These are phyloP conservation scores for Leptopilina drosophilae DNA, from an alignment of 2,888 invertebrate genomes.

Conservation along the genomic window DNA sequence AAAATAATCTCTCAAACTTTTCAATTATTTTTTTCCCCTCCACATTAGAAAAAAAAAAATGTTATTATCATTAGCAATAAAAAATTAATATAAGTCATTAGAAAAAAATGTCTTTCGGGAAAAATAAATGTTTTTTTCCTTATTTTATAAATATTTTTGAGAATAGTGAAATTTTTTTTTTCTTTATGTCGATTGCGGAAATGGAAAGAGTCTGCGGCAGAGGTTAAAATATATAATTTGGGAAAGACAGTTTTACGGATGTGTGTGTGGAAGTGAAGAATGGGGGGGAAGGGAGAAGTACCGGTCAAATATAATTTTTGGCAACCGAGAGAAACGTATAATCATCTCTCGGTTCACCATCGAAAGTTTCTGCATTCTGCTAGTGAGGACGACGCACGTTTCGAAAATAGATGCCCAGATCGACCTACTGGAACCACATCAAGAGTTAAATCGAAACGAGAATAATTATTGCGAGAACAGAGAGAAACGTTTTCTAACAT, in stretches of 20 bases:
- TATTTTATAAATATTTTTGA: no score
- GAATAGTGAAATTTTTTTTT: no score
- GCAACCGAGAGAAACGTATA: constrained; percentile 34
- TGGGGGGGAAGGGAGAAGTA: neutral
- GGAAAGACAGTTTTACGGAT: neutral
- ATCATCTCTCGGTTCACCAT: constrained; percentile 22
- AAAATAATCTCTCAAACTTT: constrained; percentile 12
- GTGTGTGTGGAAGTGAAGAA: constrained; percentile 4
- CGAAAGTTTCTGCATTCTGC: constrained; percentile 12
- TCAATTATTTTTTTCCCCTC: no score
- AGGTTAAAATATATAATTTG: no score
- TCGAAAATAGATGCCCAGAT: constrained; percentile 47
- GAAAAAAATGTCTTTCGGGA: no score
- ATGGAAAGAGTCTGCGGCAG: neutral
- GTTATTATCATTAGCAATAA: no score
- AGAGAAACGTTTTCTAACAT: neutral
- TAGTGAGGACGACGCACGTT: constrained; percentile 40
- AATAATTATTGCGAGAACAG: constrained; percentile 16
- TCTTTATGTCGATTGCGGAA: neutral
- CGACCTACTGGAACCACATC: constrained; percentile 21
- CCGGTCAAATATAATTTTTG: constrained; percentile 48
- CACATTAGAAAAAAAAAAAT: no score
- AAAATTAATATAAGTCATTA: no score
- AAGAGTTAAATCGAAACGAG: constrained; percentile 10
- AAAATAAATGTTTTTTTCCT: no score